Evolutionary conservation across 2,888 invertebrate genomes (phyloP).

Genomic region (Agrilus mali): DNA sequence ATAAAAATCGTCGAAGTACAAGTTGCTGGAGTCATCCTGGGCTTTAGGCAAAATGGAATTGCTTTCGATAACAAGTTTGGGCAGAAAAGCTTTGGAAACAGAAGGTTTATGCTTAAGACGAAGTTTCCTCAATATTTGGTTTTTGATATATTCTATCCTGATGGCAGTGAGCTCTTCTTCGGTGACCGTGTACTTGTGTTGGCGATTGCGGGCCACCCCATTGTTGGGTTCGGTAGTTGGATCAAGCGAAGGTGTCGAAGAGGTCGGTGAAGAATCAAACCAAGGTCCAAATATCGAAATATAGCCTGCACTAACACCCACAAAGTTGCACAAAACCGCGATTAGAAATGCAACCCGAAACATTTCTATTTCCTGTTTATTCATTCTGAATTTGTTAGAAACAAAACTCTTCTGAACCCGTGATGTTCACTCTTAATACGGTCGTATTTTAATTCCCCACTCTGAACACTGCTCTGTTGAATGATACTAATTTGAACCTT

Average conservation of each 20-base stretch:
- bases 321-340: constrained; percentile 11
- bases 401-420: constrained; percentile 19
- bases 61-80: constrained; percentile 64
- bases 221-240: constrained; percentile 7
- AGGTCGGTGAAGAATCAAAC: constrained; percentile 12
- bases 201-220: constrained; percentile 16
- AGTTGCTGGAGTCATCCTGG: constrained; percentile 32
- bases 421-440: constrained; percentile 30
- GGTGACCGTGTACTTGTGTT: constrained; percentile 18
- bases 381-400: constrained; percentile 8
- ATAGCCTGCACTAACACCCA: no score
- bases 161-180: constrained; percentile 53
- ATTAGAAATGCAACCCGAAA: constrained; percentile 15
- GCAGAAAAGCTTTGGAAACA: constrained; percentile 49
- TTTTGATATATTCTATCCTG: constrained; percentile 70
- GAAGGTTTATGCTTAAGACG: constrained; percentile 64
- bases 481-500: constrained; percentile 35
- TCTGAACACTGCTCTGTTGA: constrained; percentile 32
- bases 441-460: constrained; percentile 31
- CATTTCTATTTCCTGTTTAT: constrained; percentile 10
- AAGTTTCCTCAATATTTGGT: constrained; percentile 71
- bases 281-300: constrained; percentile 24
- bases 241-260: constrained; percentile 3
- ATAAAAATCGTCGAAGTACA: constrained; percentile 57
- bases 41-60: constrained; percentile 43